phyloP scores from a whole-genome alignment of 2,113 vertebrate genomes.

The Balaeniceps rex region DNA sequence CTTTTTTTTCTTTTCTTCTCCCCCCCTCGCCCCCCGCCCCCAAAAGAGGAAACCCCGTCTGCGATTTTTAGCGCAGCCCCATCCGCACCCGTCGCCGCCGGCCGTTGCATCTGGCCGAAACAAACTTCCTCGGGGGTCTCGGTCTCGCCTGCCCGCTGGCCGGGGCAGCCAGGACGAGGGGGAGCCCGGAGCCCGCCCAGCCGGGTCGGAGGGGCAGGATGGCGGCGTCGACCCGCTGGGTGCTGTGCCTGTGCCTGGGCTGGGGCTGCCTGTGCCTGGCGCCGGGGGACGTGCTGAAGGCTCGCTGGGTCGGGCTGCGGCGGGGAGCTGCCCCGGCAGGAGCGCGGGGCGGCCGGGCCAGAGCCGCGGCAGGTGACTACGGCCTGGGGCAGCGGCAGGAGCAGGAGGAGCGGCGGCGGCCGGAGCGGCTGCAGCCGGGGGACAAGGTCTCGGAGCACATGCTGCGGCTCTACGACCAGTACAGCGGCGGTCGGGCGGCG shows the following conservation, averaged over 20 bases:
- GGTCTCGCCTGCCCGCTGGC: not conserved
- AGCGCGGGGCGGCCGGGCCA: not conserved
- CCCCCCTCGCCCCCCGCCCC: too few species aligned
- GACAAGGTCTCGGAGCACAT: conserved; percentile 91
- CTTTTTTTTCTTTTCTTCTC: not conserved
- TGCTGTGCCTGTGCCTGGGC: conserved; percentile 76
- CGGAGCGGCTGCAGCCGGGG: conserved; percentile 1
- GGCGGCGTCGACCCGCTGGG: conserved; percentile 64
- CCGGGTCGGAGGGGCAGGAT: conserved; percentile 47
- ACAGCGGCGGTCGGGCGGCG: conserved; percentile 39
- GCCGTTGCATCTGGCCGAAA: not conserved
- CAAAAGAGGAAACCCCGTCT: not conserved
- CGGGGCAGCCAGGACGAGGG: not conserved
- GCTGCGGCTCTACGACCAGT: conserved; percentile 88
- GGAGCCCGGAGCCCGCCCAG: not conserved
- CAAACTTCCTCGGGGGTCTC: not conserved
- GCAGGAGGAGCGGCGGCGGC: conserved; percentile 46
- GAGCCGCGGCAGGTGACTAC: not conserved
- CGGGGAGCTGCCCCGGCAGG: not conserved
- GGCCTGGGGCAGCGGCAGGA: not conserved
- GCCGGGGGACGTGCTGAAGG: conserved; percentile 63
- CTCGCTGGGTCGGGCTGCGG: conserved; percentile 37
- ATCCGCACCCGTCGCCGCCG: not conserved
- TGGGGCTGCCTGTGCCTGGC: conserved; percentile 76
- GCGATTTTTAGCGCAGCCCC: not conserved